Evolutionary conservation across 1,140 invertebrate genomes (phyloP).

Genomic region (Drosophila rhopaloa): DNA sequence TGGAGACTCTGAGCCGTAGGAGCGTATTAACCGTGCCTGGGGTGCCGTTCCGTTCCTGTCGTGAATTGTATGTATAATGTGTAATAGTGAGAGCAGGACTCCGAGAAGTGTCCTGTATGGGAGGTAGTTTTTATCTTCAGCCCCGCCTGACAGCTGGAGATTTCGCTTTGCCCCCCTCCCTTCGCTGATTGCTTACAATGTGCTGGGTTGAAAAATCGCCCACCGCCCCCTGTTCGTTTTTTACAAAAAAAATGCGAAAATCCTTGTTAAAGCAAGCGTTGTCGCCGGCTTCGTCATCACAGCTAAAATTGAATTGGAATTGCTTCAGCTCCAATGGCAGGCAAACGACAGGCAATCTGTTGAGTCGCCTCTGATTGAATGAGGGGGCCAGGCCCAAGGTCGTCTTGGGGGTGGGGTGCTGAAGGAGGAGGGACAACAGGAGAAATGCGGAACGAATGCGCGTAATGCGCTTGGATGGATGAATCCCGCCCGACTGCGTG

Average conservation of each 20-base stretch:
- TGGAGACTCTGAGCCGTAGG: constrained; percentile 16
- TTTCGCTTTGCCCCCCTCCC: constrained; percentile 22
- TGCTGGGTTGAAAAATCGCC: constrained; percentile 18
- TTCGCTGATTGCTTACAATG: constrained; percentile 68
- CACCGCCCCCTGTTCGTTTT: constrained; percentile 25
- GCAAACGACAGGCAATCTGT: constrained; percentile 80
- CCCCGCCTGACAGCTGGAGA: constrained; percentile 63
- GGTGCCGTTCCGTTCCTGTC: constrained; percentile 12
- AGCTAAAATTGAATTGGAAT: constrained; percentile 81
- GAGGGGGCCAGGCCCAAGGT: constrained; percentile 19
- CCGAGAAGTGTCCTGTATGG: constrained; percentile 27
- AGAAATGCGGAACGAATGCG: constrained; percentile 50
- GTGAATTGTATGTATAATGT: constrained; percentile 13
- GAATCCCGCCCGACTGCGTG: constrained; percentile 29
- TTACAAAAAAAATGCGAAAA: constrained; percentile 59
- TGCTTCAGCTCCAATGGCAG: constrained; percentile 78
- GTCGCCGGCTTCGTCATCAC: constrained; percentile 55
- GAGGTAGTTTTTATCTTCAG: constrained; percentile 69
- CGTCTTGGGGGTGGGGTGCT: constrained; percentile 1
- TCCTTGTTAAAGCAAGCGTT: constrained; percentile 54
- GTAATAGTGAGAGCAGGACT: background rate
- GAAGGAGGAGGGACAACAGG: background rate
- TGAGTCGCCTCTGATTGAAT: constrained; percentile 75
- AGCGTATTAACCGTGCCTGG: constrained; percentile 61
- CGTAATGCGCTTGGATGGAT: constrained; percentile 60